These are phyloP conservation scores for Drosophila erecta DNA, from an alignment of 1,140 invertebrate genomes.

Conservation along the genomic window DNA sequence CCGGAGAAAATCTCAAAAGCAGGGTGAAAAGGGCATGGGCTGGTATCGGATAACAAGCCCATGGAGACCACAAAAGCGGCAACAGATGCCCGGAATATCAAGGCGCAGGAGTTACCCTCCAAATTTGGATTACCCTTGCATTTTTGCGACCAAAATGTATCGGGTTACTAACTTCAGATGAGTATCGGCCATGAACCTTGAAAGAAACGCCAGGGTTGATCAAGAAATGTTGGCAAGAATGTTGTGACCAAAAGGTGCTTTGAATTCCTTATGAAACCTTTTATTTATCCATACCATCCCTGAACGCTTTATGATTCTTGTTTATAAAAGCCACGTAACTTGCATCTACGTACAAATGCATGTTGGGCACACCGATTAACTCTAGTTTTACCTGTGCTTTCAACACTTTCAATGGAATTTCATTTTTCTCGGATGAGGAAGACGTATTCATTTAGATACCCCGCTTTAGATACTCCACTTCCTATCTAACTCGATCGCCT, in stretches of 20 bases:
- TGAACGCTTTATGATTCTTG: neutral
- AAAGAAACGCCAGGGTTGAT: no score
- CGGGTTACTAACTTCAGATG: conserved; percentile 8
- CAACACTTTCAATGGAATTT: conserved; percentile 9
- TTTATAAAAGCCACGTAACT: neutral
- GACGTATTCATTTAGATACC: neutral
- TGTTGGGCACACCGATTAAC: no score
- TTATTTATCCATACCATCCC: neutral
- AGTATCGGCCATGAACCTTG: neutral
- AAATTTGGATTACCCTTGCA: neutral
- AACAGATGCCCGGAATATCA: conserved; percentile 16
- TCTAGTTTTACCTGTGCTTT: conserved; percentile 1
- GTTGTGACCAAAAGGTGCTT: neutral
- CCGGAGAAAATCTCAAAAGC: conserved; percentile 1
- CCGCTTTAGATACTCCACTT: neutral
- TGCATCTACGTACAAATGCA: neutral
- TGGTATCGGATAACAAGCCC: conserved; percentile 46
- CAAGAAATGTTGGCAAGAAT: no score
- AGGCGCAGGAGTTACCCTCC: neutral
- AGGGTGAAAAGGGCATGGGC: conserved; percentile 11
- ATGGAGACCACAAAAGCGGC: neutral
- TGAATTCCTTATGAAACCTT: neutral
- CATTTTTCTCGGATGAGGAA: neutral
- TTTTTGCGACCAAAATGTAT: conserved; percentile 1
- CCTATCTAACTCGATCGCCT: conserved; percentile 26